Base-by-base conservation (phyloP, 2,797 vertebrate genomes). In the Carcharodon carcharias region DNA sequence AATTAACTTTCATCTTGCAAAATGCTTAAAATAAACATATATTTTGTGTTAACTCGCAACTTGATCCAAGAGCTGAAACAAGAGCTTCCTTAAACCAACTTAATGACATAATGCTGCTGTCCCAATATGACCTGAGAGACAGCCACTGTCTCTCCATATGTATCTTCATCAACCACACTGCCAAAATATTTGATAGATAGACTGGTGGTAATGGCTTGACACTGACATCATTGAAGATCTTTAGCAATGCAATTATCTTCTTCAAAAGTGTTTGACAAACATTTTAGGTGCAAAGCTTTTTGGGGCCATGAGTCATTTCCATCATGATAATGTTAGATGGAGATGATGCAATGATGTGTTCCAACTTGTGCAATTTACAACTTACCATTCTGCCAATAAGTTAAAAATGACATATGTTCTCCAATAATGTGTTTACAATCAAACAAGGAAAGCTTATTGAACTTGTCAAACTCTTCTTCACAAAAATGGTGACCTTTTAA, bases 1-100 rank as follows among this genome's bases (percentile, higher is more conserved):
- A 77, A 95, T 73, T 95, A 73, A 56, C 69, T 95, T 95, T 54
- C 69, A 71, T 95, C 94, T 73, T 73, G 50, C 67, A 54, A 95
- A 73, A 56, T 31, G 35, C 45, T 73, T 73, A 95, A 95, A 95
- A 95, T 95, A 95, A 77, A 23, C 69, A 95, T n/a, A 69, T 73
- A 95, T 77, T 95, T 77, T 54, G 54, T 77, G 94, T 56, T 95
- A 95, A 95, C 69, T 31, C 8, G 94, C 71, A 95, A 95, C 94
- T 95, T 77, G 69, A 95, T 95, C 69, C 94, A 56, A 77, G 67
- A 35, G 45, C 67, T 95, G 94, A 58, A 95, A 95, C 93, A 71
- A 73, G 93, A 95, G 67, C 65, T 45, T 54, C 40, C 67, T 56
- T 95, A 77, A 77, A 11, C 69, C 94, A 95, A 95, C 45, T 54